These are phyloP conservation scores for Pseudococcus jackbeardsleyi DNA, from an alignment of 2,888 invertebrate species.

Conservation along the genomic window DNA sequence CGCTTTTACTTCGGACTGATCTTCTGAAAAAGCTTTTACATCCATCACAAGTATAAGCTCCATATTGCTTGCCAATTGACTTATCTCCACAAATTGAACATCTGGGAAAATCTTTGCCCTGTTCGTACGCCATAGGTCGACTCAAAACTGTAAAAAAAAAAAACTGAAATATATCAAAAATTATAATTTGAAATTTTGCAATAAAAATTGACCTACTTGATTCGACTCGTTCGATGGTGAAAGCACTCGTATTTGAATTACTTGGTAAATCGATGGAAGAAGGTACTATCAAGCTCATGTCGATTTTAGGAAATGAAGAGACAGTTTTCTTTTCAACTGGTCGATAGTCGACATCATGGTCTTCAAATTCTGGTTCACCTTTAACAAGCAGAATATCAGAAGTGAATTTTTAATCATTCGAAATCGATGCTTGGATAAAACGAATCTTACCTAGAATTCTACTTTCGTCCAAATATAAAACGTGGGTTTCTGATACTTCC, in stretches of 20 bases:
- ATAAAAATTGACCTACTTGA: neutral
- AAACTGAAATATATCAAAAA: neutral
- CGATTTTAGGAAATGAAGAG: neutral
- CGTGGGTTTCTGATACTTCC: neutral
- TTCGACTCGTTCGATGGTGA: conserved; percentile 4
- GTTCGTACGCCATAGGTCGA: neutral
- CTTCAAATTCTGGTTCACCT: conserved; percentile 15
- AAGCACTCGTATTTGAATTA: neutral
- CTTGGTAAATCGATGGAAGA: neutral
- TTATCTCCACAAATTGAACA: conserved; percentile 62
- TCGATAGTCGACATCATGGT: neutral
- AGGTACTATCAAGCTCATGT: neutral
- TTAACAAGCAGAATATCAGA: neutral
- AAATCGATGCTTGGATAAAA: neutral
- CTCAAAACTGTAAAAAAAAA: neutral
- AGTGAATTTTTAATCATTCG: neutral
- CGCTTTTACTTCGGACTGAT: conserved; percentile 59
- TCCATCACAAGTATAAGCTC: conserved; percentile 61
- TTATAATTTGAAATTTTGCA: neutral
- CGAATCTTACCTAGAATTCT: neutral
- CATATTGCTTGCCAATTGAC: conserved; percentile 62
- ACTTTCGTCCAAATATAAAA: conserved; percentile 35
- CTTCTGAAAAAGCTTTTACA: conserved; percentile 62
- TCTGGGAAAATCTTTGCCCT: conserved; percentile 30
- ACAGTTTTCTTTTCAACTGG: neutral